Conservation (phyloP, 2,113 vertebrate species). For the Heterocephalus glaber region DNA sequence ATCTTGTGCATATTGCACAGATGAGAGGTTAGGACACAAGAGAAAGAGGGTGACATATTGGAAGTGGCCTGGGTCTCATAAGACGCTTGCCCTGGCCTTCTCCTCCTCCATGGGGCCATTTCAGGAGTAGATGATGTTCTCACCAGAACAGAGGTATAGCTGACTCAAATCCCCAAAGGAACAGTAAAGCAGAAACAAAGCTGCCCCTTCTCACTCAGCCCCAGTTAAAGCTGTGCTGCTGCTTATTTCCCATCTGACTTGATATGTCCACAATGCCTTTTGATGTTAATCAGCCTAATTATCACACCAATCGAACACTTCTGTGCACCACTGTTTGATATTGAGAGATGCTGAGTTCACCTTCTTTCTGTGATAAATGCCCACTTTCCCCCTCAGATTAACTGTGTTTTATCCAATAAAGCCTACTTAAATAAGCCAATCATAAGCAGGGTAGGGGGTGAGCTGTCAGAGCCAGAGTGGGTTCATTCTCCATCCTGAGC, state of each 20-base stretch:
- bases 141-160: slow-evolving; percentile 60
- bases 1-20: neutral
- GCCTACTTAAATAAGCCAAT: neutral
- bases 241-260: slow-evolving; percentile 61
- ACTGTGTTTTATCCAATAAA: slow-evolving; percentile 53
- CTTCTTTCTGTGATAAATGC: slow-evolving; percentile 22
- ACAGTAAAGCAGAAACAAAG: slow-evolving; percentile 71
- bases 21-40: neutral
- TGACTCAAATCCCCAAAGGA: slow-evolving; percentile 67
- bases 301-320: neutral
- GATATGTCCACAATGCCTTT: slow-evolving; percentile 60
- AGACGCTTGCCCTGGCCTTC: neutral
- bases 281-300: slow-evolving; percentile 73
- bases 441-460: neutral
- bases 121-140: neutral
- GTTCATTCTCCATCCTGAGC: accelerated
- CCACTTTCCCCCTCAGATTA: neutral
- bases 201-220: slow-evolving; percentile 72
- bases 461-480: accelerated
- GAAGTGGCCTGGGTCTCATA: no score
- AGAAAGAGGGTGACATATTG: neutral
- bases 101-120: accelerated
- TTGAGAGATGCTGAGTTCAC: slow-evolving; percentile 61
- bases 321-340: slow-evolving; percentile 62
- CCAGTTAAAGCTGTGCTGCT: slow-evolving; percentile 42